Base-by-base conservation (phyloP, 2,113 vertebrate genomes). In the Cariama cristata region DNA sequence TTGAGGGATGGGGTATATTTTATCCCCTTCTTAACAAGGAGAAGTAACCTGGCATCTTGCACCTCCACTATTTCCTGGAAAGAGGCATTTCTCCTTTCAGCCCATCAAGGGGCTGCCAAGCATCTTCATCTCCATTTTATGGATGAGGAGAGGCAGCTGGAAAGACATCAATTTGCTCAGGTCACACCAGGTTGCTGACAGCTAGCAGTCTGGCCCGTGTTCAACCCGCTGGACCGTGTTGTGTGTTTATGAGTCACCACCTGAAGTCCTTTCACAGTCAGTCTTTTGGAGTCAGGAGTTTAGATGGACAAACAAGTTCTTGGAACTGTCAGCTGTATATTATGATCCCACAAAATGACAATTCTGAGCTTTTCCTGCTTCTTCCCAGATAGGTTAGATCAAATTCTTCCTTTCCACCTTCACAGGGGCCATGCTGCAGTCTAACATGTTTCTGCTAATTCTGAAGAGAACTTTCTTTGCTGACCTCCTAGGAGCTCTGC, bases 91-190 rank as follows among this genome's bases (percentile, higher is more conserved):
- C 33, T 76, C 58, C 80, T 95, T 95, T 42, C 71, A 91, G 45
- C 12, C 62, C 28, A 73, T 44, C 62, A 85, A 72, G 33, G 18
- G 7, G 9, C 35, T 94, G 73, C 69, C 2, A 60, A 68, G 71
- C 53, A 88, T 77, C 89, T 94, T 93, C 38, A 53, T 82, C 59
- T 90, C 62, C 38, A 21, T 79, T 91, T 93, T 96, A 63, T 84
- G 83, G 76, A 69, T 47, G 89, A 87, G 50, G 53, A 79, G 66
- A 73, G 50, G 79, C 88, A 93, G 60, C 76, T 89, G 83, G 79
- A 85, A 93, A 95, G 87, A n/a, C 63, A 83, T 62, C 35, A 64
- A 0, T 95, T 94, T 94, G 32, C 53, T 90, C 67, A 85, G 81
- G 93, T 93, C 89, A 90, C 0, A 22, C 60, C 66, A 74, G 62